Evolutionary conservation across 2,888 invertebrate genomes (phyloP), one percentile per base, ranked within the genome.

Genomic region (Sphinx pinastri): DNA sequence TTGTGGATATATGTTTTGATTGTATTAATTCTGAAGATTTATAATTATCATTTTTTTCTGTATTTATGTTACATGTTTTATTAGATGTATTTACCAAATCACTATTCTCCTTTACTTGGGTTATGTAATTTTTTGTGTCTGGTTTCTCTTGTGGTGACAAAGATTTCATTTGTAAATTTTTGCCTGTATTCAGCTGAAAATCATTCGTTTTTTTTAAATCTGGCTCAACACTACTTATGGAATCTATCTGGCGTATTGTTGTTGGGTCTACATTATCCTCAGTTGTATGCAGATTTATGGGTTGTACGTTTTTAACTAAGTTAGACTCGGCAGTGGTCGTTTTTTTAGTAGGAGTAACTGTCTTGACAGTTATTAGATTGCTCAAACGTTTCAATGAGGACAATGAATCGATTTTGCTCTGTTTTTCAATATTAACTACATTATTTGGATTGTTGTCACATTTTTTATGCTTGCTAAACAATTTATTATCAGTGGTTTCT

Each of bases 281-380:
- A 25, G 10, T 5, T 19, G 14, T 16, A 8, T 45, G 57, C 11
- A 51, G 7, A 57, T 68, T 68, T 49, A 25, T n/a, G 14, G 7
- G 0, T 19, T 2, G n/a, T 11, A 31, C n/a, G 14, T 51, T 58
- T 71, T 70, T 71, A 57, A 70, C 68, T 38, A 52, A 16, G 55
- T 68, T 70, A 52, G 71, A 59, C 47, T 71, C 71, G 54, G 72
- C 71, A 49, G 70, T 66, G 52, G 70, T 52, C 54, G 70, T 71
- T 52, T 69, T 79, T 66, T 79, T 81, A 60, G 72, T 76, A 70
- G 83, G 76, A 72, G 67, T 78, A 14, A 88, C 75, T 51, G 90
- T 74, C 80, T 91, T 92, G 3, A 92, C 81, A 68, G 89, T 89
- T 67, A 88, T 83, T 16, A 88, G 78, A 73, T 86, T 86, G 73